phyloP scores from a whole-genome alignment of 2,113 vertebrate genomes.

The Stegastes partitus region DNA sequence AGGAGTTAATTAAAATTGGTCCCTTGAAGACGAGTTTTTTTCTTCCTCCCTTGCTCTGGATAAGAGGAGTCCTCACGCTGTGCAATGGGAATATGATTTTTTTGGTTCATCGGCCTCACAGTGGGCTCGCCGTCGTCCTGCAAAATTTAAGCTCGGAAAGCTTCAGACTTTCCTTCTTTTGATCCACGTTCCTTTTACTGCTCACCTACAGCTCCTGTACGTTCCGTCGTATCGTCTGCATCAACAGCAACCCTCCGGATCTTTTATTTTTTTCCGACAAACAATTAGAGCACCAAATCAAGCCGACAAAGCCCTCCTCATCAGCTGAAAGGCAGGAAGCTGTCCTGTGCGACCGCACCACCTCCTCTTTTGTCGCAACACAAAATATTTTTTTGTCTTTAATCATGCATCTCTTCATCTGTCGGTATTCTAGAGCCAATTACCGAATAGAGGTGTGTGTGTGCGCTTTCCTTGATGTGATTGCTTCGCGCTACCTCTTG shows the following conservation, averaged over 20 bases:
- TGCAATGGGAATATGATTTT: slow-evolving; percentile 31
- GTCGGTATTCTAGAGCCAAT: slow-evolving; percentile 53
- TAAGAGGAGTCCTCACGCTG: slow-evolving; percentile 45
- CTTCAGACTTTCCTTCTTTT: slow-evolving; percentile 1
- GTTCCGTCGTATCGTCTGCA: not conserved
- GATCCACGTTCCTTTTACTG: slow-evolving; percentile 8
- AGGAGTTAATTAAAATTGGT: slow-evolving; percentile 77
- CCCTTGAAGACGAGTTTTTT: slow-evolving; percentile 47
- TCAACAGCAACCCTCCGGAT: not conserved
- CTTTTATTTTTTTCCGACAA: not conserved
- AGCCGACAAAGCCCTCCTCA: not conserved
- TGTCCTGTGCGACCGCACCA: not conserved
- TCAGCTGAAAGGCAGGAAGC: slow-evolving; percentile 18
- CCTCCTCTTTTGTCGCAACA: slow-evolving; percentile 9
- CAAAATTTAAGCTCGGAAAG: slow-evolving; percentile 30
- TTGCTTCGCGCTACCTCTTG: slow-evolving; percentile 56
- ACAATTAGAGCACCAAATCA: slow-evolving; percentile 28
- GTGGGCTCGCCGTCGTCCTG: slow-evolving; percentile 18
- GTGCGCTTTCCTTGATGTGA: slow-evolving; percentile 56
- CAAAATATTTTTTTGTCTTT: slow-evolving; percentile 39
- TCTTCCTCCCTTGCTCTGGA: slow-evolving; percentile 30
- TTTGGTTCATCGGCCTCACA: slow-evolving; percentile 50
- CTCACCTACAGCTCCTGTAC: not conserved
- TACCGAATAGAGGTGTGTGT: slow-evolving; percentile 43
- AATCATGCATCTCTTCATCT: slow-evolving; percentile 63